These are phyloP conservation scores for Benthosema pterotum DNA, from an alignment of 2,797 vertebrate species.

Conservation along the genomic window DNA sequence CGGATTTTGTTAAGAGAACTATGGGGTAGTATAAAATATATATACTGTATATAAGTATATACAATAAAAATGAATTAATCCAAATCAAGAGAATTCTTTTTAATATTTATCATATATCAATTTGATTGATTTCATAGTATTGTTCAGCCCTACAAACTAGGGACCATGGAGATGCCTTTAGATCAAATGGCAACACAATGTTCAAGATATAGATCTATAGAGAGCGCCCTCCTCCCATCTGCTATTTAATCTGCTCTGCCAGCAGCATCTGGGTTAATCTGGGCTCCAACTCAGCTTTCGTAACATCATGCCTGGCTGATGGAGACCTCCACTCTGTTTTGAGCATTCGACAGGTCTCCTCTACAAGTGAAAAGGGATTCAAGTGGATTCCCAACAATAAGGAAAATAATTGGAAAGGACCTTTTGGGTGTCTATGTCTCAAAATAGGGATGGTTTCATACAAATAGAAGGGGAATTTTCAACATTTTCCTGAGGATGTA, in stretches of 20 bases:
- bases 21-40: too few species aligned
- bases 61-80: too few species aligned
- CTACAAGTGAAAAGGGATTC: neutral
- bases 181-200: neutral
- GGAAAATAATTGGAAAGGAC: conserved; percentile 9
- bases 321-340: neutral
- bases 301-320: conserved; percentile 23
- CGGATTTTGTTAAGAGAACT: too few species aligned
- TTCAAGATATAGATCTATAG: conserved; percentile 10
- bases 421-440: too few species aligned
- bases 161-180: neutral
- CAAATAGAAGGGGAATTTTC: too few species aligned
- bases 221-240: conserved; percentile 56
- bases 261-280: conserved; percentile 70
- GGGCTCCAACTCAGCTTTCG: conserved; percentile 45
- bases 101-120: too few species aligned
- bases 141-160: neutral
- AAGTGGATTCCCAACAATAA: neutral
- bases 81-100: too few species aligned
- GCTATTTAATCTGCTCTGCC: conserved; percentile 62
- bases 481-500: too few species aligned
- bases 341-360: neutral
- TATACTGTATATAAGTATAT: too few species aligned
- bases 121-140: too few species aligned
- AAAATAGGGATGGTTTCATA: too few species aligned